phyloP scores from a whole-genome alignment of 2,113 vertebrate species.

The Xenus cinereus region DNA sequence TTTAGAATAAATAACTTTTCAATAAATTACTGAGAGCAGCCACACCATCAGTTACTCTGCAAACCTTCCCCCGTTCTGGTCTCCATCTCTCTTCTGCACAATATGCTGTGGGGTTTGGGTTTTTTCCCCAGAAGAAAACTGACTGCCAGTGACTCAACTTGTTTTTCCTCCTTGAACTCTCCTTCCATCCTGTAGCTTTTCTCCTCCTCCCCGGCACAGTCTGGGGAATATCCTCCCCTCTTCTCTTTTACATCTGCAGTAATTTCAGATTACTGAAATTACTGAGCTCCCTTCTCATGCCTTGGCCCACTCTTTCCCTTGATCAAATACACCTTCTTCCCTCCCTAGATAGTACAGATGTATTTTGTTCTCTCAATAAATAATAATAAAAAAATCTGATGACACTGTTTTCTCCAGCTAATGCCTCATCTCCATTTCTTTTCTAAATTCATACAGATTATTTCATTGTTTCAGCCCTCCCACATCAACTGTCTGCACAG shows the following conservation, averaged over 20 bases:
- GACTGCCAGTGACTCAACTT: neutral
- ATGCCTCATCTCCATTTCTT: neutral
- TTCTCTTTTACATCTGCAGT: neutral
- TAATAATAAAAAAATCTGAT: neutral
- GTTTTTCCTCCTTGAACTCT: neutral
- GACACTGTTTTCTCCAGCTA: neutral
- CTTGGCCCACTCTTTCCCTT: neutral
- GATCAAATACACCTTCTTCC: neutral
- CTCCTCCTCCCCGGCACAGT: neutral
- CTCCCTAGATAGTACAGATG: accelerated
- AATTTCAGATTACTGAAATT: neutral
- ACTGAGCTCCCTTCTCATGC: neutral
- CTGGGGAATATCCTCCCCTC: neutral
- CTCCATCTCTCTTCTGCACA: neutral
- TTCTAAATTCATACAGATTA: neutral
- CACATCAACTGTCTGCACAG: neutral
- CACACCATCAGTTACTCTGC: neutral
- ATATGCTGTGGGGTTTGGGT: accelerated
- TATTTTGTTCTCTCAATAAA: neutral
- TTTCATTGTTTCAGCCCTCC: neutral
- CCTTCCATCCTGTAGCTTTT: neutral
- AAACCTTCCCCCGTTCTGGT: neutral
- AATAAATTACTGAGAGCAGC: neutral
- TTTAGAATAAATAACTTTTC: neutral
- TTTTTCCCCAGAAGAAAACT: neutral